Percentiles rank a stretch among this genome's conserved stretches.
These are phyloP conservation scores for Drosophila setosimentum DNA, from an alignment of 2,888 invertebrate species.

Conservation along the genomic window DNA sequence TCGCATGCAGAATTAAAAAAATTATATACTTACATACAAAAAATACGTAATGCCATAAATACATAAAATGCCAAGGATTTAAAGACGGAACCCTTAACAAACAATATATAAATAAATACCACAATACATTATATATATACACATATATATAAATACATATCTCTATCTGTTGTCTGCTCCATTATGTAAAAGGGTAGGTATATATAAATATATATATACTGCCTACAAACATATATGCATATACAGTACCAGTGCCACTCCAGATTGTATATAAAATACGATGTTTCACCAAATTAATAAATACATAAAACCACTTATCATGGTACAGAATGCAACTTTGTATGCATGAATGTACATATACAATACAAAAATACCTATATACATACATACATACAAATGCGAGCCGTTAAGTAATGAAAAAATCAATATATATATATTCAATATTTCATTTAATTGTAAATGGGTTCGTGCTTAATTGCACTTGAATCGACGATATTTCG, in stretches of 20 bases:
- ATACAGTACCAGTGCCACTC: constrained; percentile 26
- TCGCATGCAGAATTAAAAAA: constrained; percentile 33
- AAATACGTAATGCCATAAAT: constrained; percentile 38
- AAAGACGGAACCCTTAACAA: constrained; percentile 42
- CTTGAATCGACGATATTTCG: neutral
- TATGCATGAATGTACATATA: constrained; percentile 61
- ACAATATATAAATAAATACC: constrained; percentile 11
- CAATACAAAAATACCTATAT: constrained; percentile 4
- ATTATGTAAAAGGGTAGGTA: constrained; percentile 40
- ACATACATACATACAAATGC: constrained; percentile 17
- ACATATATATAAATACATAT: constrained; percentile 1
- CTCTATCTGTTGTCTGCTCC: constrained; percentile 38
- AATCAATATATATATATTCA: constrained; percentile 4
- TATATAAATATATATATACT: constrained; percentile 15
- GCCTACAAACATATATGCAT: constrained; percentile 29
- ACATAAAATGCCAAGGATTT: constrained; percentile 21
- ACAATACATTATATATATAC: constrained; percentile 11
- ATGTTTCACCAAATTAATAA: constrained; percentile 18
- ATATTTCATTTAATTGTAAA: constrained; percentile 10
- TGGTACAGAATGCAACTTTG: constrained; percentile 48
- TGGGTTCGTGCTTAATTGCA: constrained; percentile 20
- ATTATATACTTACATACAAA: constrained; percentile 15
- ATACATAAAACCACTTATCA: constrained; percentile 16
- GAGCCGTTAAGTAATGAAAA: constrained; percentile 28
- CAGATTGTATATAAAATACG: constrained; percentile 46